Conservation (phyloP, 2,888 invertebrate species). For the Trissonchulus sp. region DNA sequence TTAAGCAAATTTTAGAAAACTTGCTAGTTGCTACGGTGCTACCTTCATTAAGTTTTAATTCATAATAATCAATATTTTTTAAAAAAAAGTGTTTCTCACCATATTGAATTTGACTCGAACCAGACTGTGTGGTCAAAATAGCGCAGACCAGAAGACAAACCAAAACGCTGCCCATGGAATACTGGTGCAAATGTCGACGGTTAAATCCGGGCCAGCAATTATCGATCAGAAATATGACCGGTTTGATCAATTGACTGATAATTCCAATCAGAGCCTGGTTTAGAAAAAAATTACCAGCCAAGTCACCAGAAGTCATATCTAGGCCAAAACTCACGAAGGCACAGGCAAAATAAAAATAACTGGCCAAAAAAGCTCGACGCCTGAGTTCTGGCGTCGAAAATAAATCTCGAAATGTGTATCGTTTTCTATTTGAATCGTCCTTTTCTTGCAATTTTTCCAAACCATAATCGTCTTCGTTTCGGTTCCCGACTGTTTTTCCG, state of each 20-base stretch:
- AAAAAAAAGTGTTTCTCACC: not conserved
- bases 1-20: no score
- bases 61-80: not conserved
- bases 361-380: not conserved
- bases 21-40: no score
- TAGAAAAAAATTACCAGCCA: slow-evolving; percentile 2
- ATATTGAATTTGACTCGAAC: not conserved
- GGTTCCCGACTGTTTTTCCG: no score
- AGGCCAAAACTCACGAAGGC: not conserved
- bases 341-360: not conserved
- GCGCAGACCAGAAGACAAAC: not conserved
- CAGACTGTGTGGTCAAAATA: not conserved
- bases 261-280: not conserved
- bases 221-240: not conserved
- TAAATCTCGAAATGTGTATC: not conserved
- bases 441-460: no score
- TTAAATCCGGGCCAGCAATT: not conserved
- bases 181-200: not conserved
- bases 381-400: not conserved
- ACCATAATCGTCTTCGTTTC: no score
- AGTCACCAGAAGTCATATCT: slow-evolving; percentile 5
- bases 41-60: not conserved
- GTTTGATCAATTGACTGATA: not conserved
- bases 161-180: not conserved
- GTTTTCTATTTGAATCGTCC: not conserved